Evolutionary conservation across 2,888 invertebrate species (phyloP).

Genomic region (Yponomeuta evonymella): DNA sequence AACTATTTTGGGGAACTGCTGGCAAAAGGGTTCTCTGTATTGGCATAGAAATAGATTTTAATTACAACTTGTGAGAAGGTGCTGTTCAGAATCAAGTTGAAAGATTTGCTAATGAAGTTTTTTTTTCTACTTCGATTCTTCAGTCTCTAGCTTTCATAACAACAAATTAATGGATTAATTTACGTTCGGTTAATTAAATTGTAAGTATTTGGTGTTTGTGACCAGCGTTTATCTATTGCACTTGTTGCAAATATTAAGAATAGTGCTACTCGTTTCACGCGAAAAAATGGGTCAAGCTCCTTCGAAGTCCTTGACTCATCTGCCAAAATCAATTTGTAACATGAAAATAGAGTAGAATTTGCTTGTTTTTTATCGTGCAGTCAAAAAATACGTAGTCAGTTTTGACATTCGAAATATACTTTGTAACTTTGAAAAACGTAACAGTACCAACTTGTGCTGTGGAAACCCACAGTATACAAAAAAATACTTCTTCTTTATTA

Average conservation of each 20-base stretch:
- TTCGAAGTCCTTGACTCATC: conserved; percentile 14
- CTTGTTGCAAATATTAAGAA: background rate
- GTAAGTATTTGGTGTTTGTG: background rate
- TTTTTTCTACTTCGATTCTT: background rate
- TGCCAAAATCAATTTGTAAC: conserved; percentile 16
- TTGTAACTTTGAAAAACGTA: background rate
- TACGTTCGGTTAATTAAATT: background rate
- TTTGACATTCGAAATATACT: background rate
- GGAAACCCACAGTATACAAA: too few relatives aligned
- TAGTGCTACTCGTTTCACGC: background rate
- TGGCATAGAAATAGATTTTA: background rate
- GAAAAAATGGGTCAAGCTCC: conserved; percentile 11
- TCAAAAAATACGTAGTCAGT: background rate
- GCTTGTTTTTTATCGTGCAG: conserved; percentile 10
- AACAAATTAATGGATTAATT: too few relatives aligned
- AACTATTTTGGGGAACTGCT: background rate
- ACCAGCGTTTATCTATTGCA: background rate
- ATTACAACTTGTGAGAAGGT: background rate
- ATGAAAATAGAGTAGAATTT: conserved; percentile 13
- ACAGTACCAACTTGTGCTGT: background rate
- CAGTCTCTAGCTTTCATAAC: background rate
- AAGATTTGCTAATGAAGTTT: too few relatives aligned
- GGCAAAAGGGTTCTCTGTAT: background rate
- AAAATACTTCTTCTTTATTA: too few relatives aligned
- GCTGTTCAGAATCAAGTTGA: background rate